Conservation (phyloP, 2,797 vertebrate species). For the Chloroceryle inda region DNA sequence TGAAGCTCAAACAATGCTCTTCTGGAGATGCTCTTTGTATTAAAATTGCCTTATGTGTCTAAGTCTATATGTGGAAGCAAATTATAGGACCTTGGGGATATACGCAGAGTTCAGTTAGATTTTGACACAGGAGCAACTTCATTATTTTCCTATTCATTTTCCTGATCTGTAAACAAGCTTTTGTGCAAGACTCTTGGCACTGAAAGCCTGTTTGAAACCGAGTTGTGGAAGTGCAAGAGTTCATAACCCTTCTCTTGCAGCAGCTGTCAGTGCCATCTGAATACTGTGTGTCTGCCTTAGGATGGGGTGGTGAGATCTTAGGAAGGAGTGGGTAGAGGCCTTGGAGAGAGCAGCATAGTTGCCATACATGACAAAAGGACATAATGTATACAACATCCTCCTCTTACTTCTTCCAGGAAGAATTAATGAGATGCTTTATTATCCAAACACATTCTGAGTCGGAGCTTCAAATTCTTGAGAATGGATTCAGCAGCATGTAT, state of each 20-base stretch:
- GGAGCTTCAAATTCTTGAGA: background rate
- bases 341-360: background rate
- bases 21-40: background rate
- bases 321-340: background rate
- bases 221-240: slow-evolving; percentile 54
- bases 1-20: slow-evolving; percentile 23
- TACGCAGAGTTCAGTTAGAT: slow-evolving; percentile 9
- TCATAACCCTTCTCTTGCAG: slow-evolving; percentile 49
- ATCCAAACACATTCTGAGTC: background rate
- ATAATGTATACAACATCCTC: background rate
- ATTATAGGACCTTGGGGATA: slow-evolving; percentile 13
- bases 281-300: background rate
- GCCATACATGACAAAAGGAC: background rate
- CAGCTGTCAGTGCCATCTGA: background rate
- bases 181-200: slow-evolving; percentile 38
- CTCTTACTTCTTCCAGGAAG: background rate
- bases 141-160: slow-evolving; percentile 49
- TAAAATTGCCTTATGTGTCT: slow-evolving; percentile 7
- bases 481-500: background rate
- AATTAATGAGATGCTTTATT: background rate
- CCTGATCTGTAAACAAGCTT: slow-evolving; percentile 52
- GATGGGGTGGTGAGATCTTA: background rate
- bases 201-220: slow-evolving; percentile 20
- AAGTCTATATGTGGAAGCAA: background rate
- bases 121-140: slow-evolving; percentile 29